phyloP scores from a whole-genome alignment of 2,888 invertebrate genomes.

The Caenorhabditis sp. region DNA sequence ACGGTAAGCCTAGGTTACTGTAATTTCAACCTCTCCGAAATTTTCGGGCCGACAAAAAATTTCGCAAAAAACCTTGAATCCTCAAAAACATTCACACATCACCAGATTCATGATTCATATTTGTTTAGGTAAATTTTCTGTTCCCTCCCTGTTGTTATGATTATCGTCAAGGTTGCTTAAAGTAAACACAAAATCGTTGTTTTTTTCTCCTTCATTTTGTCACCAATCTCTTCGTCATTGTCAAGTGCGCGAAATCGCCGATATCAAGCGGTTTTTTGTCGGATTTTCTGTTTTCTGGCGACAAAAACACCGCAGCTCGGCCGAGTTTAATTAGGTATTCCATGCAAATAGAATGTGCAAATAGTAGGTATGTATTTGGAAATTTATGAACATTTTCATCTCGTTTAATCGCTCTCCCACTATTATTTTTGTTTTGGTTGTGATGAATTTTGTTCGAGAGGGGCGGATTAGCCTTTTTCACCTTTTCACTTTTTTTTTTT shows the following conservation, averaged over 20 bases:
- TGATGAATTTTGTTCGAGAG: too few relatives aligned
- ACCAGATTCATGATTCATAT: neutral
- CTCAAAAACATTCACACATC: neutral
- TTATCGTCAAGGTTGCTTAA: neutral
- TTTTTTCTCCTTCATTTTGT: neutral
- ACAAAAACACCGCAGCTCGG: too few relatives aligned
- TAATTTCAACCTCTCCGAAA: too few relatives aligned
- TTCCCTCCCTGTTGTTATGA: too few relatives aligned
- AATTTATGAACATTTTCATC: neutral
- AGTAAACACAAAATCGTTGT: neutral
- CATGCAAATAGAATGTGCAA: constrained; percentile 1
- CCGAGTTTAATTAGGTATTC: neutral
- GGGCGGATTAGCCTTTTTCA: neutral
- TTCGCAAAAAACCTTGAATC: too few relatives aligned
- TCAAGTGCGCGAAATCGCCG: too few relatives aligned
- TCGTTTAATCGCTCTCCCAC: neutral
- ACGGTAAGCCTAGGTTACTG: too few relatives aligned
- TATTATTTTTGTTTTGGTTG: neutral
- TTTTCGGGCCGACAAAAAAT: too few relatives aligned
- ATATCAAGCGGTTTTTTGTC: too few relatives aligned
- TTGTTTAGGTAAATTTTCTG: neutral
- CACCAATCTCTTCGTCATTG: too few relatives aligned
- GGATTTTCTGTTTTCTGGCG: too few relatives aligned
- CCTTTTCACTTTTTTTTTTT: neutral
- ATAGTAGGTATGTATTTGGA: neutral